Base-by-base conservation (phyloP, 1,140 invertebrate genomes). In the Trachelipus rathkii region DNA sequence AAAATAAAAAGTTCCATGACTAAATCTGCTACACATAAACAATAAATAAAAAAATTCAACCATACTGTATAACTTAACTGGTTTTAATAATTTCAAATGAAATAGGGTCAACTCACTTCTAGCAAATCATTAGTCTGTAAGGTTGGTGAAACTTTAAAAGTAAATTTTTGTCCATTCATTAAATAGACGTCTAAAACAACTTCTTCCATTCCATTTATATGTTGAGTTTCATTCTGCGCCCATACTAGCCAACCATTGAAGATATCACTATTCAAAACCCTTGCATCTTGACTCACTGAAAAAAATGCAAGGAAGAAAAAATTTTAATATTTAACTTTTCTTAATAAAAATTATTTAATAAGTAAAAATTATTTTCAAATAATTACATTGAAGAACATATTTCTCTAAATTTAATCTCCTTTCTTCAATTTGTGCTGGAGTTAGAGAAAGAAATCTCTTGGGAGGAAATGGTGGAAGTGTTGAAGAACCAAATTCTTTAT, bases 401-500 rank as follows among this genome's bases (percentile, higher is more conserved):
- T 96, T 95, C 86, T 98, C 95, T 79, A 99, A 86, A 71, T 89
- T 88, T n/a, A 89, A 83, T 82, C 96, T 87, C 83, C 96, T 86
- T 82, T 97, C 94, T 84, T 98, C 95, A 74, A 96, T 86, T 84
- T 96, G 94, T 79, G 87, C 88, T 44, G 87, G 88, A 23, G 94
- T 92, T 46, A 98, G 87, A 33, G 93, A 92, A 75, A 96, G 88
- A 67, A 98, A 86, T 84, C 95, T 96, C 84, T 98, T 98, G 5
- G 95, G 94, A 69, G 96, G 96, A 87, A 98, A 98, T 73, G 88
- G 84, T 70, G 94, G 95, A 75, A 97, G 83, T 33, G 81, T 81
- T 66, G 77, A 77, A 77, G 85, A 83, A 33, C 89, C 87, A 85
- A 89, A 89, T 82, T 90, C 88, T 83, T 88, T 88, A 82, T 89